Conservation (phyloP, 2,113 vertebrate species). For the Lota lota region DNA sequence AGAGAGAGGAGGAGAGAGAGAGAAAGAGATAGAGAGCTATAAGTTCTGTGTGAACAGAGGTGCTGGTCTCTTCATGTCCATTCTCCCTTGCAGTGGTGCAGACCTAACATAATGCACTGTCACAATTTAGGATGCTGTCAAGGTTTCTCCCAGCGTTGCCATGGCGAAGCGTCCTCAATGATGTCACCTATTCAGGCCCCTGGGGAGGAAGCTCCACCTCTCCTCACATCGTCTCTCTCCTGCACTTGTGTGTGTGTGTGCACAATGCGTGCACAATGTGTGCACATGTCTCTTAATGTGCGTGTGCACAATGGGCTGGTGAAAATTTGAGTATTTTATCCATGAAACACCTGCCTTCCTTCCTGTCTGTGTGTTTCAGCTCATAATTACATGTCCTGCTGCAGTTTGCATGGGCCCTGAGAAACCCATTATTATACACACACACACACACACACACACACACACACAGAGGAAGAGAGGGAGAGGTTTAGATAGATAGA, state of each 20-base stretch:
- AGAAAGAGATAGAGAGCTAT: neutral
- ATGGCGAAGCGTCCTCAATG: conserved; percentile 62
- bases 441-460: conserved; percentile 24
- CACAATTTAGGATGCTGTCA: conserved; percentile 59
- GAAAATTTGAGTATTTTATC: conserved; percentile 56
- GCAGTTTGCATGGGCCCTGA: conserved; percentile 51
- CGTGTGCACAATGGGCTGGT: conserved; percentile 51
- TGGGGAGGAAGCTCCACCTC: conserved; percentile 48
- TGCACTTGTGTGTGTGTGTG: conserved; percentile 26
- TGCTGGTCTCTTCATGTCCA: neutral
- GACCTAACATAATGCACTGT: conserved; percentile 48
- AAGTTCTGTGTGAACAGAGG: neutral
- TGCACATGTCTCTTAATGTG: conserved; percentile 1
- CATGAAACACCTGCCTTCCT: conserved; percentile 53
- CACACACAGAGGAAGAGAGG: conserved; percentile 1
- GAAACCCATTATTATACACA: conserved; percentile 55
- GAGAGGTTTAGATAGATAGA: conserved; percentile 1
- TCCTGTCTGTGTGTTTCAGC: conserved; percentile 55
- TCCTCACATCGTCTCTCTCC: neutral
- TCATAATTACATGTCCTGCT: conserved; percentile 67
- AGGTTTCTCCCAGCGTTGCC: conserved; percentile 47
- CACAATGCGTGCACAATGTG: conserved; percentile 17
- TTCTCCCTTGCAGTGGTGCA: conserved; percentile 47
- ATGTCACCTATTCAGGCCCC: conserved; percentile 58
- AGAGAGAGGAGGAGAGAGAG: neutral